These are phyloP conservation scores for Setophaga coronata DNA, from an alignment of 2,113 vertebrate species.

Conservation along the genomic window DNA sequence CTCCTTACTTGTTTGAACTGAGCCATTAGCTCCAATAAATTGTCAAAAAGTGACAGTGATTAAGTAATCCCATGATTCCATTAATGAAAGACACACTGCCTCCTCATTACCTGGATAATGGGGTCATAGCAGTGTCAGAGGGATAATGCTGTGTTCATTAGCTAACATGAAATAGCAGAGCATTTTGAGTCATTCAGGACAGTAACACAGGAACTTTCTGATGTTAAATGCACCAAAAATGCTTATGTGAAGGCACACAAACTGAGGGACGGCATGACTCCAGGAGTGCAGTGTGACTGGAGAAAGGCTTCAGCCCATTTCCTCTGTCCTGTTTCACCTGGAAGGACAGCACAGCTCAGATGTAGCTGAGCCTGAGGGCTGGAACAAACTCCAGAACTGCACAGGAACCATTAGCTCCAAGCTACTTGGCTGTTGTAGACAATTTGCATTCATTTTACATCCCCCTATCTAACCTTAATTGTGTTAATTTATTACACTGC, in stretches of 20 bases:
- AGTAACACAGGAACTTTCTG: background rate
- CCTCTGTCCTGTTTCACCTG: background rate
- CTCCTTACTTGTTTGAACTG: background rate
- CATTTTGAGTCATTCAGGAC: background rate
- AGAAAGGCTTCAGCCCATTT: background rate
- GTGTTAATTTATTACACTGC: background rate
- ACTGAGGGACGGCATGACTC: background rate
- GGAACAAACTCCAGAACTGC: background rate
- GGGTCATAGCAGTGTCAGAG: background rate
- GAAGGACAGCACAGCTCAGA: rapidly evolving
- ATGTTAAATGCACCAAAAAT: background rate
- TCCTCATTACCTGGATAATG: background rate
- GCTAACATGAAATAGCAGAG: background rate
- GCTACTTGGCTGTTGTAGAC: background rate
- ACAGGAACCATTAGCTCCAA: background rate
- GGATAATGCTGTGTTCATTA: background rate
- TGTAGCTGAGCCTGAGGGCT: background rate
- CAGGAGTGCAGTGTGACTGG: background rate
- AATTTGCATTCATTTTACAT: background rate
- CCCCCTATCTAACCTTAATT: background rate
- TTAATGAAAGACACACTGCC: background rate
- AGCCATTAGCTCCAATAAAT: background rate
- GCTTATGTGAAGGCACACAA: background rate
- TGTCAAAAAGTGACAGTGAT: background rate
- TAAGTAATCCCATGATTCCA: background rate